Percentiles rank a stretch among this genome's conserved stretches.
Evolutionary conservation across 2,797 vertebrate genomes (phyloP).

Genomic region (Macroramphosus scolopax): DNA sequence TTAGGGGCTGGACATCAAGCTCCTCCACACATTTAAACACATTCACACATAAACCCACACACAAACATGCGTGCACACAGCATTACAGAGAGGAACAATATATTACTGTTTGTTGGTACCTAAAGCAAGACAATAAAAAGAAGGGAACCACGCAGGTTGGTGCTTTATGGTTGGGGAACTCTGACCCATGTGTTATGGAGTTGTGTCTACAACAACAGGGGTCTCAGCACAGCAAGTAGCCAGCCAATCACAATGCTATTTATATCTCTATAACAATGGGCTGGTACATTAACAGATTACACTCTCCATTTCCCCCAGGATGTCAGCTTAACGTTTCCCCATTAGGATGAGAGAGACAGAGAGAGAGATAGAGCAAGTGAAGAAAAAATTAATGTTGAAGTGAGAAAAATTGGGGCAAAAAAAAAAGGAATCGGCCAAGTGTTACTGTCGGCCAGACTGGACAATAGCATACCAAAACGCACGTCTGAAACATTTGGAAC

Average conservation of each 20-base stretch:
- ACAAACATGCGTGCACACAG: constrained; percentile 6
- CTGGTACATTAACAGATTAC: constrained; percentile 67
- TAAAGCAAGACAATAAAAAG: constrained; percentile 18
- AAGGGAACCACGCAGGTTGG: constrained; percentile 4
- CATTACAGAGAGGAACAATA: constrained; percentile 8
- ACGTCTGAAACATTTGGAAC: no score
- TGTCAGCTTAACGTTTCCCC: constrained; percentile 58
- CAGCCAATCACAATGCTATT: constrained; percentile 63
- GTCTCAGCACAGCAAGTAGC: constrained; percentile 37
- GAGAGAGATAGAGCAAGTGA: background rate
- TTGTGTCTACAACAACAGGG: constrained; percentile 12
- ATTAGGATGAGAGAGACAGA: constrained; percentile 33
- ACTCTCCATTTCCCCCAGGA: constrained; percentile 51
- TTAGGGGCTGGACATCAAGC: constrained; percentile 40
- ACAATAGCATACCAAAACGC: no score
- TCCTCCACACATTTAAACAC: constrained; percentile 22
- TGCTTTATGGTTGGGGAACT: constrained; percentile 1
- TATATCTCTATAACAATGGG: constrained; percentile 54
- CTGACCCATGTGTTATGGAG: background rate
- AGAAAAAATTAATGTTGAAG: constrained; percentile 16
- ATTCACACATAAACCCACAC: constrained; percentile 29
- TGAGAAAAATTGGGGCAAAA: constrained; percentile 20
- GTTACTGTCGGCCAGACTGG: no score
- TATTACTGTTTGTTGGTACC: constrained; percentile 37
- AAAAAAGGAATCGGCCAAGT: background rate